phyloP scores from a whole-genome alignment of 2,113 vertebrate genomes.

The Rattus norvegicus region GRCr8 NC_086028.1:10764001-10764500 shows the following conservation, averaged over 20 bases:
- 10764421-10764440: not conserved
- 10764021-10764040: slow-evolving; percentile 53
- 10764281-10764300: not conserved
- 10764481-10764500: not conserved
- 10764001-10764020: slow-evolving; percentile 72
- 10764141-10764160: not conserved
- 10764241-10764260: not conserved
- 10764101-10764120: not conserved
- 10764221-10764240: not conserved
- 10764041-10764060: slow-evolving; percentile 16
- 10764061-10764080: not conserved
- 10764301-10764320: not conserved
- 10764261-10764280: not conserved
- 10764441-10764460: not conserved
- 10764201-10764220: not conserved
- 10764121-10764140: not conserved
- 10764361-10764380: not conserved
- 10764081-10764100: slow-evolving; percentile 4
- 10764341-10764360: not conserved
- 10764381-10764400: not conserved
- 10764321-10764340: not conserved
- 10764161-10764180: not conserved
- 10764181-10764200: not conserved
- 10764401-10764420: not conserved
- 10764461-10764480: no score